Percentiles rank a stretch among this genome's conserved stretches.
phyloP scores from a whole-genome alignment of 2,797 vertebrate species.

The Brotula barbata region DNA sequence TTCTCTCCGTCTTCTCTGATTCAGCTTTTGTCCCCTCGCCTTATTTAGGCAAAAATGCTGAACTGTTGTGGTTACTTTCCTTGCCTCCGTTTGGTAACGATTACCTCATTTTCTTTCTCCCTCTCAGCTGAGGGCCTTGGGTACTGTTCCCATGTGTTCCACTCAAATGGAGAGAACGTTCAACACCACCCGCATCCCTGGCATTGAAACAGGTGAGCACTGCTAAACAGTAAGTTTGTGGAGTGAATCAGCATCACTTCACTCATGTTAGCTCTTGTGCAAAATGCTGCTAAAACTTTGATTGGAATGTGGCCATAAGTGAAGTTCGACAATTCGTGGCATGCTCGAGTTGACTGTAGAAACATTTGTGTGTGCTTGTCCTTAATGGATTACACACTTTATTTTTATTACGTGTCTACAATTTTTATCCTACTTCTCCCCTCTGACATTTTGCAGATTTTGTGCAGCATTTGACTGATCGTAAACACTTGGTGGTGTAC shows the following conservation, averaged over 20 bases:
- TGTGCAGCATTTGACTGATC: slow-evolving; percentile 88
- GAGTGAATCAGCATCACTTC: too few relatives aligned
- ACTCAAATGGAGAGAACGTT: slow-evolving; percentile 95
- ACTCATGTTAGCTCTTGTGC: too few relatives aligned
- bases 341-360: not conserved
- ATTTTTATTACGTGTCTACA: not conserved
- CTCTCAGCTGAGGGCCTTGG: slow-evolving; percentile 85
- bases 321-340: too few relatives aligned
- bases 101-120: not conserved
- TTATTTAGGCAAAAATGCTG: too few relatives aligned
- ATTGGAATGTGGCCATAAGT: too few relatives aligned
- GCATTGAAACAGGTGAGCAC: slow-evolving; percentile 84
- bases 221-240: not conserved
- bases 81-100: too few relatives aligned
- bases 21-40: too few relatives aligned
- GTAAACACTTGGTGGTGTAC: slow-evolving; percentile 90
- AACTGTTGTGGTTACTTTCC: too few relatives aligned
- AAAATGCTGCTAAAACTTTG: too few relatives aligned
- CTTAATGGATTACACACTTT: not conserved
- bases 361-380: not conserved
- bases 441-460: slow-evolving; percentile 62
- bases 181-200: slow-evolving; percentile 92
- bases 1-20: too few relatives aligned
- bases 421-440: not conserved
- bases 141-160: slow-evolving; percentile 93